Evolutionary conservation across 2,113 vertebrate species (phyloP), one percentile per base, ranked within the genome.

Genomic region (Gymnobelideus leadbeateri): DNA sequence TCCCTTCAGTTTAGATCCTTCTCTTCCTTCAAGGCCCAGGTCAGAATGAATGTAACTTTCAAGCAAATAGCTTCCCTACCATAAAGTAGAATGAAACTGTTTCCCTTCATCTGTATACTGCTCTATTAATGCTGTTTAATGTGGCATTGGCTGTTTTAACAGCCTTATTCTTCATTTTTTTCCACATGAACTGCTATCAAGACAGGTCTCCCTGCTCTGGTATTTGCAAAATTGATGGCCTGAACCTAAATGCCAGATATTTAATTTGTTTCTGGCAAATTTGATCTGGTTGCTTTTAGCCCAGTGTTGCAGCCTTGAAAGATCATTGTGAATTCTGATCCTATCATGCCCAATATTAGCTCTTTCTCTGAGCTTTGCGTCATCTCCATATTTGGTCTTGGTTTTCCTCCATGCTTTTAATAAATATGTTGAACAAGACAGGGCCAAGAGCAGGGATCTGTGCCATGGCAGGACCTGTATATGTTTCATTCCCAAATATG

Each of bases 181-280:
- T 31, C 68, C 19, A 84, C n/a, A 8, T 84, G 68, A 84, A 84
- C n/a, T 84, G 19, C 68, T 84, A 84, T 43, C 16, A 43, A 84
- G 68, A 43, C 16, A 84, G 37, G 68, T 84, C 19, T 84, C 68
- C 37, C 68, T 84, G 68, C 68, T 84, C 68, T 84, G n/a, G 68
- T 84, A 84, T 84, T 84, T 84, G 68, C 68, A 84, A 43, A 84
- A 84, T 84, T 84, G 68, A 84, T 84, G 68, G 68, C 68, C 68
- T 84, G 68, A 84, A 84, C 68, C n/a, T 84, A 84, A 84, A 84
- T 84, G 37, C 19, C 68, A 84, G 68, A 84, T 84, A 84, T 84
- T 84, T 84, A 84, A 84, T 84, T 84, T 84, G n/a, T 84, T 84
- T 84, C 68, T 84, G 68, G n/a, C 68, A 84, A 84, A 84, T 84